Evolutionary conservation across 2,797 vertebrate species (phyloP).

Genomic region (Melanotaenia boesemani): DNA sequence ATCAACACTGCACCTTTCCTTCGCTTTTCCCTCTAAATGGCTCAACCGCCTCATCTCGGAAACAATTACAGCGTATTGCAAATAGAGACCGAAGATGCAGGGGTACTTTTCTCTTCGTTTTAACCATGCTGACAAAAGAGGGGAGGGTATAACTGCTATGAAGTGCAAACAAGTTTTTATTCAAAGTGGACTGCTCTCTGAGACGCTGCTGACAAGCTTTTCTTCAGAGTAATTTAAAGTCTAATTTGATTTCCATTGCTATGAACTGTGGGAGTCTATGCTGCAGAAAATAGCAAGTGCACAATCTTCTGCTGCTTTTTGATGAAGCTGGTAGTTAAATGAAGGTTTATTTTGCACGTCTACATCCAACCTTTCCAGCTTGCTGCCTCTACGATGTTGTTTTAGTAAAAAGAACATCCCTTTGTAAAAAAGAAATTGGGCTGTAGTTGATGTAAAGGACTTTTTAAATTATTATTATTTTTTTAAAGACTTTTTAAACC

Average conservation of each 20-base stretch:
- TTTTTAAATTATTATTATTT: too few species aligned
- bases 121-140: constrained; percentile 63
- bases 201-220: constrained; percentile 50
- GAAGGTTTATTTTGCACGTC: constrained; percentile 20
- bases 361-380: constrained; percentile 15
- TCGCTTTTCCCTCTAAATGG: constrained; percentile 25
- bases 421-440: too few species aligned
- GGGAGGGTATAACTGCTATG: constrained; percentile 55
- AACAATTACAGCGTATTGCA: background rate
- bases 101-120: constrained; percentile 14
- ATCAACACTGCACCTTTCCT: constrained; percentile 20
- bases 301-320: constrained; percentile 60
- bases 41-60: constrained; percentile 28
- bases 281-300: constrained; percentile 63
- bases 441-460: too few species aligned
- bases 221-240: constrained; percentile 58
- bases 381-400: too few species aligned
- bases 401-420: too few species aligned
- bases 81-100: constrained; percentile 18
- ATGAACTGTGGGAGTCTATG: constrained; percentile 52
- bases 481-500: too few species aligned
- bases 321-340: constrained; percentile 53
- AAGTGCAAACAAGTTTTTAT: constrained; percentile 65
- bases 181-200: constrained; percentile 65
- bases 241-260: constrained; percentile 73